phyloP scores from a whole-genome alignment of 2,888 invertebrate genomes.

The Torymus auratus region DNA sequence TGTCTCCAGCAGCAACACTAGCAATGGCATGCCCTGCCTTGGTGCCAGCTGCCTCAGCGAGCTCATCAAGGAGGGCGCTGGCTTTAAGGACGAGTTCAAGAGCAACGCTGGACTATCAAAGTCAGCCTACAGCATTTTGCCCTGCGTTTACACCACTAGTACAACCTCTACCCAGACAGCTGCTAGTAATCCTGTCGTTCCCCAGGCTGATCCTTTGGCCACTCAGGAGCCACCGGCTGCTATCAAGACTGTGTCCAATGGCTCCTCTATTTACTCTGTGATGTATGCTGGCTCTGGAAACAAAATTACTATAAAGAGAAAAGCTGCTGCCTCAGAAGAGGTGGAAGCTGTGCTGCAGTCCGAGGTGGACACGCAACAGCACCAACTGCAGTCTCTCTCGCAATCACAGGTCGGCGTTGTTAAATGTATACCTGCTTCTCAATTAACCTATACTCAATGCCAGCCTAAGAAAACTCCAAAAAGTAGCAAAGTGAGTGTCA shows the following conservation, averaged over 20 bases:
- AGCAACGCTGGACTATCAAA: slow-evolving; percentile 85
- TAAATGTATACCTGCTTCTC: slow-evolving; percentile 73
- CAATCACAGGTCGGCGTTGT: slow-evolving; percentile 71
- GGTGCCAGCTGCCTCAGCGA: slow-evolving; percentile 83
- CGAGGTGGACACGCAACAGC: slow-evolving; percentile 50
- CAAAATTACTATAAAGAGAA: slow-evolving; percentile 90
- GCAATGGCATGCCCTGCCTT: slow-evolving; percentile 77
- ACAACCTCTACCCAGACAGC: slow-evolving; percentile 79
- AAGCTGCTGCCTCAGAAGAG: slow-evolving; percentile 80
- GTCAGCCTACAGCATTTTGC: slow-evolving; percentile 85
- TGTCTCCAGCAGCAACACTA: slow-evolving; percentile 77
- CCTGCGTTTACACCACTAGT: slow-evolving; percentile 85
- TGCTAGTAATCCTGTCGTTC: not conserved
- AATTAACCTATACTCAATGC: slow-evolving; percentile 71
- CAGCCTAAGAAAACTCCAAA: slow-evolving; percentile 74
- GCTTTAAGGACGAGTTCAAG: slow-evolving; percentile 86
- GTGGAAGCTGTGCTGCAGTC: slow-evolving; percentile 71
- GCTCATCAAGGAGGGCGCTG: slow-evolving; percentile 88
- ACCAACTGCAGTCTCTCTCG: slow-evolving; percentile 28
- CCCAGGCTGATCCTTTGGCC: slow-evolving; percentile 41
- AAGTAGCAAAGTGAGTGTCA: slow-evolving; percentile 70
- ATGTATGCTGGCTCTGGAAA: slow-evolving; percentile 89
- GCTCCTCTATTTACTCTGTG: slow-evolving; percentile 85
- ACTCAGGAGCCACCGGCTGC: slow-evolving; percentile 62
- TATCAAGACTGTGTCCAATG: slow-evolving; percentile 78